Base-by-base conservation (phyloP, 2,888 invertebrate species). In the Pogonocherus hispidulus region DNA sequence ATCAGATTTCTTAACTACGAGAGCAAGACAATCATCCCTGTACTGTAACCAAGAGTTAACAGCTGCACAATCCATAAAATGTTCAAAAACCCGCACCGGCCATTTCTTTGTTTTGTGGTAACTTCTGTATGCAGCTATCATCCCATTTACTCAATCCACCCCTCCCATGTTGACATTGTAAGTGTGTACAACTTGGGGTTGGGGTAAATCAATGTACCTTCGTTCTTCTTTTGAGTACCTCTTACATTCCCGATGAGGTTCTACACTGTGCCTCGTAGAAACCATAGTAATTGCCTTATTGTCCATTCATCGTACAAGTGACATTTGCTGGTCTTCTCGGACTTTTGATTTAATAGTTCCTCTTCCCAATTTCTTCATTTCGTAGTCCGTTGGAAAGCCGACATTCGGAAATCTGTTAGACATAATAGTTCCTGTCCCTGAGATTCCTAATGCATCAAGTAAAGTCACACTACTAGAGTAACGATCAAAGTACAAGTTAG, bases 401-500 rank as follows among this genome's bases (percentile, higher is more conserved):
- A 46, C 46, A 46, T 46, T 46, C 1, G 46, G 46, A 18, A 46
- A 46, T 46, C 18, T 18, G 9, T 46, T 46, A 2, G 46, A 1
- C 46, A 46, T 18, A 18, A 19, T 46, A 6, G 46, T 46, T 16
- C 46, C 46, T 4, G 46, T 46, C 2, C 46, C 46, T 1, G 18
- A 46, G 1, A 46, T 16, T 1, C 46, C 46, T 14, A 56, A 41
- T 41, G 18, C 11, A 4, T 56, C 41, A 11, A 41, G 22, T 14
- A 56, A 41, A 20, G 20, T 11, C 5, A 9, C 22, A 9, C 41
- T 22, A 41, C 11, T 56, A 14, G 41, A 41, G 20, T 41, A 56
- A 3, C 41, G 3, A 19, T 56, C 56, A 22, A 56, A 56, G 6
- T 41, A 37, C 18, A 56, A 18, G 22, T 56, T 56, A 11, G 56